These are phyloP conservation scores for Rhynchophorus ferrugineus DNA, from an alignment of 1,140 invertebrate genomes.

Conservation along the genomic window DNA sequence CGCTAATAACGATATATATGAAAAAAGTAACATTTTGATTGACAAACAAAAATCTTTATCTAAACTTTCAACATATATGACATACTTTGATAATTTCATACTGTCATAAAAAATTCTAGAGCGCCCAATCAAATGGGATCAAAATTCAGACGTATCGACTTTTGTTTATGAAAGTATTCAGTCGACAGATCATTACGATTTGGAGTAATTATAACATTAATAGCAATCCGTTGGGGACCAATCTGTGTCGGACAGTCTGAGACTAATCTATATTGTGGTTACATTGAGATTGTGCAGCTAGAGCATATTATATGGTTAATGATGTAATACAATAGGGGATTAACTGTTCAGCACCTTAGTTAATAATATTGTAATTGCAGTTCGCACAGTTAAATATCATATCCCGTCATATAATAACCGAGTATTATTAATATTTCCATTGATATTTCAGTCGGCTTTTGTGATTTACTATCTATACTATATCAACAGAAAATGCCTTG, in stretches of 20 bases:
- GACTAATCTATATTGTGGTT: slow-evolving; percentile 20
- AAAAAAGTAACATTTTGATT: too few species aligned
- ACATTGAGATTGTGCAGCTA: slow-evolving; percentile 20
- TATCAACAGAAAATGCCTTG: too few species aligned
- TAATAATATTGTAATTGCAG: slow-evolving; percentile 15
- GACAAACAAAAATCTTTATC: too few species aligned
- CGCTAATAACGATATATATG: too few species aligned
- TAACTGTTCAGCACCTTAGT: slow-evolving; percentile 21
- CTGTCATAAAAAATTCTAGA: too few species aligned
- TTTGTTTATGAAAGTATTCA: too few species aligned
- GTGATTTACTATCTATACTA: too few species aligned
- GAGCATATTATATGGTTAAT: slow-evolving; percentile 24
- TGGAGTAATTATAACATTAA: slow-evolving; percentile 1
- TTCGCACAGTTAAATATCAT: slow-evolving; percentile 11
- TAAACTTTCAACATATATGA: too few species aligned
- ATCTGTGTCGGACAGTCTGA: slow-evolving; percentile 12
- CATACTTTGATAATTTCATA: too few species aligned
- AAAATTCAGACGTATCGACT: too few species aligned
- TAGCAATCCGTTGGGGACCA: neutral
- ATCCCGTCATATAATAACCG: neutral
- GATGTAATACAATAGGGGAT: slow-evolving; percentile 21
- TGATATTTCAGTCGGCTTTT: too few species aligned
- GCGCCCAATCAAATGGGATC: too few species aligned
- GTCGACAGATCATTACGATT: neutral
- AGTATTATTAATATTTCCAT: slow-evolving; percentile 18